Evolutionary conservation across 2,888 invertebrate genomes (phyloP), one percentile per base, ranked within the genome.

Genomic region (Melinaea menophilus): DNA sequence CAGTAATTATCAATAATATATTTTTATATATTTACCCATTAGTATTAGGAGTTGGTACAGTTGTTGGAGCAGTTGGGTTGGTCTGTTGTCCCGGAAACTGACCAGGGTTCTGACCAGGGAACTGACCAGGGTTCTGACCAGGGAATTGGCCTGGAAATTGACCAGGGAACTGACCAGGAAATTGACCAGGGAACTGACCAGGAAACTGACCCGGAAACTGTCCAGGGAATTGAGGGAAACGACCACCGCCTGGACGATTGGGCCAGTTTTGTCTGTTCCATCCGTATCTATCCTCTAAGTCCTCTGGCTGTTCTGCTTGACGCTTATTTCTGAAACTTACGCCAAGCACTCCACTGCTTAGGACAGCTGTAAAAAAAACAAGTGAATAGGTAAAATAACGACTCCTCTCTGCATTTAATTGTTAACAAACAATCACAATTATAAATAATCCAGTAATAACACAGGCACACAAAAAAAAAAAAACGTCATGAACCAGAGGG

Each of bases 221-320:
- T 2, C 56, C 67, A 7, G 41, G 63, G 56, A 13, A 85, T 83
- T 68, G 81, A 79, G 73, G 81, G 81, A 70, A 81, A 71, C 7
- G 77, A 62, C 2, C 82, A n/a, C 41, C 31, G 33, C 31, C 22
- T 4, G 5, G n/a, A 13, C 61, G 33, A 55, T 33, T 47, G 31
- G 54, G 62, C 41, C 55, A 35, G 31, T 46, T 58, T 2, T 45
- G 58, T 35, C 71, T 68, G 45, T 72, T 69, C 72, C 71, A 78
- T 9, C 79, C 84, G 35, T 86, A 87, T 66, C 83, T 82, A 59
- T 88, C 85, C 3, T 87, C 87, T 59, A 87, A 69, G 12, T 75
- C 68, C 0, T 75, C 71, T 1, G 72, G 74, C 2, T 71, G 71
- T 22, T 69, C 64, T 3, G 72, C 57, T 65, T 87, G 83, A 2